Evolutionary conservation across 2,797 vertebrate species (phyloP).

Genomic region (Fistularia commersonii): DNA sequence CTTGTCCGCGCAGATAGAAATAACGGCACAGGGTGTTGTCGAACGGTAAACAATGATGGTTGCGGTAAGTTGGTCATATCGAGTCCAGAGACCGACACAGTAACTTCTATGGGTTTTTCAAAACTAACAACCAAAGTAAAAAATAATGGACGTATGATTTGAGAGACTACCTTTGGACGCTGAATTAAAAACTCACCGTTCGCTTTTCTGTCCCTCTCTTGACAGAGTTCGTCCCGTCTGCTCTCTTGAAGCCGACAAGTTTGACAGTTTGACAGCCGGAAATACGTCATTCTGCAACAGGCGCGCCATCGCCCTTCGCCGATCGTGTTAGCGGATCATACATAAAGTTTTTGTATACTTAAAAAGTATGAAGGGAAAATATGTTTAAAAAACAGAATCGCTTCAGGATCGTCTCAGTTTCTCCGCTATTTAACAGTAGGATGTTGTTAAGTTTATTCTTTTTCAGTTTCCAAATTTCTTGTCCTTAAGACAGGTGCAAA

Average conservation of each 20-base stretch:
- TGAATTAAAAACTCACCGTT: background rate
- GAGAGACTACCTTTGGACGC: conserved; percentile 32
- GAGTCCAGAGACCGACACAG: background rate
- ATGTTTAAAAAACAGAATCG: background rate
- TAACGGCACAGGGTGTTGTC: no score
- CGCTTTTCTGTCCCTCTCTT: background rate
- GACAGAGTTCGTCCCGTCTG: conserved; percentile 2
- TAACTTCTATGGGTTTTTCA: no score
- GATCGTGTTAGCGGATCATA: background rate
- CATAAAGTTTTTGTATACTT: background rate
- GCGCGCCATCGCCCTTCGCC: background rate
- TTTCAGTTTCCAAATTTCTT: no score
- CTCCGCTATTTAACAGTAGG: no score
- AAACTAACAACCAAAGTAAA: no score
- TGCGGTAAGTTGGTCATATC: conserved; percentile 15
- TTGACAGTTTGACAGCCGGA: conserved; percentile 63
- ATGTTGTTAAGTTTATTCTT: no score
- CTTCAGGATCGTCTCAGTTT: background rate
- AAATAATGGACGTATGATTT: accelerated
- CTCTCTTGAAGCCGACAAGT: conserved; percentile 18
- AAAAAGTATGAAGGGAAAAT: background rate
- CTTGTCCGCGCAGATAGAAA: no score
- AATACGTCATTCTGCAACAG: conserved; percentile 49
- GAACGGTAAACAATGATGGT: conserved; percentile 18
- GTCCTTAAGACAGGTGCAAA: no score